These are phyloP conservation scores for Pogonophryne albipinna DNA, from an alignment of 2,797 vertebrate species.

Conservation along the genomic window DNA sequence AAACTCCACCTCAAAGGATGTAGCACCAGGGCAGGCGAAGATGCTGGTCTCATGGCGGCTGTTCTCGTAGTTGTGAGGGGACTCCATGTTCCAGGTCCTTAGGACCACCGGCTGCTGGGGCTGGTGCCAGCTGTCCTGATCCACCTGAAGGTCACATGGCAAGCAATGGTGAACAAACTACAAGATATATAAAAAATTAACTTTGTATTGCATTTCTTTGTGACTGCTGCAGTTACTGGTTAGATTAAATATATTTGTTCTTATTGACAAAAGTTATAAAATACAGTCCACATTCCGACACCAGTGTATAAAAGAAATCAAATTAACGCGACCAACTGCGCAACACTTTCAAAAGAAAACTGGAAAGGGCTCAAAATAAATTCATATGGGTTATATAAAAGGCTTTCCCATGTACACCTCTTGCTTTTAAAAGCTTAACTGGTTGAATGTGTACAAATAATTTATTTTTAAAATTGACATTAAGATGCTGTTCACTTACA, in stretches of 20 bases:
- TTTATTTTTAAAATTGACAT: too few species aligned
- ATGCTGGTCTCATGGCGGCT: conserved; percentile 94
- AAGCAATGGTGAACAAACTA: not conserved
- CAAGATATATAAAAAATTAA: too few species aligned
- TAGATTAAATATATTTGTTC: too few species aligned
- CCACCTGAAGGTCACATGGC: conserved; percentile 77
- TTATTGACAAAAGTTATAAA: too few species aligned
- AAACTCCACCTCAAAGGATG: conserved; percentile 97
- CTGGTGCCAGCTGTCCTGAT: conserved; percentile 91
- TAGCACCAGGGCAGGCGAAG: conserved; percentile 94
- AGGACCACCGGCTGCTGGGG: conserved; percentile 94
- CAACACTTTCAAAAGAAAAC: not conserved
- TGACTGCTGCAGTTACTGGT: too few species aligned
- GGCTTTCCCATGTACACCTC: not conserved
- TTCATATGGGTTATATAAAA: not conserved
- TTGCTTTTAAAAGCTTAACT: not conserved
- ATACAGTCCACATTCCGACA: too few species aligned
- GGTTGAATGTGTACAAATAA: not conserved
- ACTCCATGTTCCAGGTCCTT: conserved; percentile 94
- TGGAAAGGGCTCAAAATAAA: not conserved
- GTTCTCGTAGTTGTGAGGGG: conserved; percentile 97
- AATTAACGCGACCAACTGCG: not conserved
- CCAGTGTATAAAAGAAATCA: too few species aligned
- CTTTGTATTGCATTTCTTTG: too few species aligned
- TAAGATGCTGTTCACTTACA: not conserved